Conservation (phyloP, 2,888 invertebrate genomes). For the Beris chalybata region DNA sequence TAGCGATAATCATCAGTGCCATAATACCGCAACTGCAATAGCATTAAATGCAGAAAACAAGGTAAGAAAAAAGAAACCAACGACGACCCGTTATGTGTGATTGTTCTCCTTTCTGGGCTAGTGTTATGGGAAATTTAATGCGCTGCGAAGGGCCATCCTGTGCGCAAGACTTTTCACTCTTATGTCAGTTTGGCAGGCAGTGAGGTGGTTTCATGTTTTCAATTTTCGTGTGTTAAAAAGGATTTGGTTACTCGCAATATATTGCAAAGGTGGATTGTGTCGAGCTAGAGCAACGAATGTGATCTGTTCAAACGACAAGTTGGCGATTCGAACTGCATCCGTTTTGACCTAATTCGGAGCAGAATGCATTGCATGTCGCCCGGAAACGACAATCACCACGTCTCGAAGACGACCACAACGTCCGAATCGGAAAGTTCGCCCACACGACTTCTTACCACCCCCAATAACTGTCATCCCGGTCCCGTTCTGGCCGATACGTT, state of each 20-base stretch:
- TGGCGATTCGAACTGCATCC: not conserved
- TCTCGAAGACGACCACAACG: slow-evolving; percentile 1
- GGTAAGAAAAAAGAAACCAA: not conserved
- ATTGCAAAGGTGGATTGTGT: too few relatives aligned
- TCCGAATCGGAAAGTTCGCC: slow-evolving; percentile 12
- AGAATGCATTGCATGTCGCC: slow-evolving; percentile 6
- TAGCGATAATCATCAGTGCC: not conserved
- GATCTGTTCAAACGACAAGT: too few relatives aligned
- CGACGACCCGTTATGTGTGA: slow-evolving; percentile 3
- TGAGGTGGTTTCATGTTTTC: too few relatives aligned
- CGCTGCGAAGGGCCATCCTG: too few relatives aligned
- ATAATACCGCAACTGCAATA: not conserved
- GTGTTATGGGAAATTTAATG: not conserved
- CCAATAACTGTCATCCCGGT: not conserved
- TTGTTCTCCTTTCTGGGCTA: not conserved
- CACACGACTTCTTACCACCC: not conserved
- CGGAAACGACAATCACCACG: slow-evolving; percentile 1
- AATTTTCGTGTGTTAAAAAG: too few relatives aligned
- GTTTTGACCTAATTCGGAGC: not conserved
- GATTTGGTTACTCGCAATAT: too few relatives aligned
- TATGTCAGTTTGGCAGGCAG: too few relatives aligned
- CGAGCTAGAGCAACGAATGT: too few relatives aligned
- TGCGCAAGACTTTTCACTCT: too few relatives aligned
- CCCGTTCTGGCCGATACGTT: slow-evolving; percentile 25
- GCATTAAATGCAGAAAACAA: not conserved